phyloP scores from a whole-genome alignment of 2,113 vertebrate genomes.

The Prionailurus viverrinus region DNA sequence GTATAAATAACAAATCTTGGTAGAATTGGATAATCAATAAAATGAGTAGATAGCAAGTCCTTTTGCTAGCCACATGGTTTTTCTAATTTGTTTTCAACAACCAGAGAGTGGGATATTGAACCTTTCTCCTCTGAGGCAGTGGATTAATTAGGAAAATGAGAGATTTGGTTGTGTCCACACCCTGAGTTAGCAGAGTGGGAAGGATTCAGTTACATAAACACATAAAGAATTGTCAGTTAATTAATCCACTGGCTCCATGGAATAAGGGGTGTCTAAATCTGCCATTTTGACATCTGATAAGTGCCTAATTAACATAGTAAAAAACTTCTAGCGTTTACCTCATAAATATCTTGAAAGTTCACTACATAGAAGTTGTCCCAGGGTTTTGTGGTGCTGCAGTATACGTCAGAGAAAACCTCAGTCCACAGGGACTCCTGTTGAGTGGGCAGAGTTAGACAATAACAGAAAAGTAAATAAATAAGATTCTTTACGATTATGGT shows the following conservation, averaged over 20 bases:
- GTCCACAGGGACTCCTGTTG: background rate
- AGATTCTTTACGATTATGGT: background rate
- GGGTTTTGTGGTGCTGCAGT: rapidly evolving
- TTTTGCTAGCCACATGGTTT: background rate
- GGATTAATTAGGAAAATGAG: background rate
- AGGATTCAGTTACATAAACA: background rate
- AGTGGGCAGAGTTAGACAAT: background rate
- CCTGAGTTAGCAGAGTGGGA: background rate
- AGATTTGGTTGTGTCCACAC: background rate
- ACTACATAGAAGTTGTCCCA: background rate
- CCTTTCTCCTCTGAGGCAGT: background rate
- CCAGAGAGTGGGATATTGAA: background rate
- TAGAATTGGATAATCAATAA: conserved; percentile 23
- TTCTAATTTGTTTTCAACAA: background rate
- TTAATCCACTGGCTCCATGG: background rate
- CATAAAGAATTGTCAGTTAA: background rate
- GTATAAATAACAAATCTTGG: background rate
- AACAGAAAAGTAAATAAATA: background rate
- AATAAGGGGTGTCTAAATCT: conserved; percentile 5
- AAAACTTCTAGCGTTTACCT: background rate
- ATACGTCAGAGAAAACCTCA: background rate
- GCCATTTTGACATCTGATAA: background rate
- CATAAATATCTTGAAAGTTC: background rate
- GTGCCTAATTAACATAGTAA: background rate
- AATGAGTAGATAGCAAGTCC: background rate